These are phyloP conservation scores for Lasioglossum pauxillum DNA, from an alignment of 2,888 invertebrate genomes.

Conservation along the genomic window DNA sequence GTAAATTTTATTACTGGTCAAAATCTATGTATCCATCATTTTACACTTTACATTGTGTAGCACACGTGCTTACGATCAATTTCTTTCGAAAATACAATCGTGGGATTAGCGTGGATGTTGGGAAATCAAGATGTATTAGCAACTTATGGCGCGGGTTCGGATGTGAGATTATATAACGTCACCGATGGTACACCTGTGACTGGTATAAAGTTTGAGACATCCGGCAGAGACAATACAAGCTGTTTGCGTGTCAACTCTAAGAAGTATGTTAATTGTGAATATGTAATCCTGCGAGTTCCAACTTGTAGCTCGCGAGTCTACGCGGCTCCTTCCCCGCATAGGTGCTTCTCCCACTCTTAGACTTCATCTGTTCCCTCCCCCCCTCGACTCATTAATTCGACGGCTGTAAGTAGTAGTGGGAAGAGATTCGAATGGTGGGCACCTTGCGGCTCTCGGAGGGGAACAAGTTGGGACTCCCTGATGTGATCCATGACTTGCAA, in stretches of 20 bases:
- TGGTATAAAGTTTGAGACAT: slow-evolving; percentile 75
- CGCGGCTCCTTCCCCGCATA: too few species aligned
- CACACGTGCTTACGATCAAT: slow-evolving; percentile 72
- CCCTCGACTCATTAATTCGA: too few species aligned
- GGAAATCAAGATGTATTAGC: slow-evolving; percentile 78
- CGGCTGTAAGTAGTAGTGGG: too few species aligned
- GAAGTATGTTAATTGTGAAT: slow-evolving; percentile 70
- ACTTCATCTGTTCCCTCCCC: too few species aligned
- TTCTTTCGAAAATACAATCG: slow-evolving; percentile 76
- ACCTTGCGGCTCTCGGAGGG: too few species aligned
- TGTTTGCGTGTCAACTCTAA: slow-evolving; percentile 79
- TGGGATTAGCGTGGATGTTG: slow-evolving; percentile 79
- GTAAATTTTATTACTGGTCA: neutral
- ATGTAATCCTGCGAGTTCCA: neutral
- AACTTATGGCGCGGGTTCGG: slow-evolving; percentile 78
- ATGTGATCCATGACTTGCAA: neutral
- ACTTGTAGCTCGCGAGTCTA: too few species aligned
- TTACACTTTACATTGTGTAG: slow-evolving; percentile 61
- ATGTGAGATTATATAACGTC: slow-evolving; percentile 78
- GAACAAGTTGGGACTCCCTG: too few species aligned
- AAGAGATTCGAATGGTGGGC: too few species aligned
- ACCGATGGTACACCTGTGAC: slow-evolving; percentile 70
- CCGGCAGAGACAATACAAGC: slow-evolving; percentile 74
- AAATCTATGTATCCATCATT: neutral
- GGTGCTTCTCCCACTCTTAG: too few species aligned